These are phyloP conservation scores for Littorina saxatilis DNA, from an alignment of 1,140 invertebrate genomes.

Conservation along the genomic window DNA sequence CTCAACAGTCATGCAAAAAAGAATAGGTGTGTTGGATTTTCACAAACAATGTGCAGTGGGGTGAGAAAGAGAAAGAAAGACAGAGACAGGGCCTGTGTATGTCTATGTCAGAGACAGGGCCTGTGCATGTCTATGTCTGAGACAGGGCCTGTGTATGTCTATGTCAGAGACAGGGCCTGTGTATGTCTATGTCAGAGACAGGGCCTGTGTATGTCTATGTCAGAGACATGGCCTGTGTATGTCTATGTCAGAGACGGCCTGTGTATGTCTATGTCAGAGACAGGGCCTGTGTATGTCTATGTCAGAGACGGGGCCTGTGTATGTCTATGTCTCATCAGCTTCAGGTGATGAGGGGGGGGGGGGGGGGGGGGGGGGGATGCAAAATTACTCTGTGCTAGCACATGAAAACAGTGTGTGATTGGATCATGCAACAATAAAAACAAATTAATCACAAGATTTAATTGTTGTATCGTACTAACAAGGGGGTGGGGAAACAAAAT, in stretches of 20 bases:
- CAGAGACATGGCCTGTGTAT: neutral
- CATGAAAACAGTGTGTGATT: too few species aligned
- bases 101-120: neutral
- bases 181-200: neutral
- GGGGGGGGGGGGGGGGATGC: too few species aligned
- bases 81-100: neutral
- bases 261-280: neutral
- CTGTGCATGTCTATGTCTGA: neutral
- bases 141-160: neutral
- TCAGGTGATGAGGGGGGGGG: neutral
- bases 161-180: neutral
- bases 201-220: neutral
- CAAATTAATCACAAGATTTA: too few species aligned
- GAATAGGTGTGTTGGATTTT: slow-evolving; percentile 59
- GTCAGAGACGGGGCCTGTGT: neutral
- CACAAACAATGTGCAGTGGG: neutral
- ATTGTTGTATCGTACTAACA: too few species aligned
- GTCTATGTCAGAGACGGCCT: neutral
- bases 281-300: neutral
- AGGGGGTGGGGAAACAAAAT: too few species aligned
- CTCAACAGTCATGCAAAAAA: slow-evolving; percentile 63
- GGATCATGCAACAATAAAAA: too few species aligned
- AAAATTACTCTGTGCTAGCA: too few species aligned
- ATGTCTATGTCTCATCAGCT: neutral
- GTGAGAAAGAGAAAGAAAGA: neutral